These are phyloP conservation scores for Shinisaurus crocodilurus DNA, from an alignment of 2,113 vertebrate genomes.

Conservation along the genomic window DNA sequence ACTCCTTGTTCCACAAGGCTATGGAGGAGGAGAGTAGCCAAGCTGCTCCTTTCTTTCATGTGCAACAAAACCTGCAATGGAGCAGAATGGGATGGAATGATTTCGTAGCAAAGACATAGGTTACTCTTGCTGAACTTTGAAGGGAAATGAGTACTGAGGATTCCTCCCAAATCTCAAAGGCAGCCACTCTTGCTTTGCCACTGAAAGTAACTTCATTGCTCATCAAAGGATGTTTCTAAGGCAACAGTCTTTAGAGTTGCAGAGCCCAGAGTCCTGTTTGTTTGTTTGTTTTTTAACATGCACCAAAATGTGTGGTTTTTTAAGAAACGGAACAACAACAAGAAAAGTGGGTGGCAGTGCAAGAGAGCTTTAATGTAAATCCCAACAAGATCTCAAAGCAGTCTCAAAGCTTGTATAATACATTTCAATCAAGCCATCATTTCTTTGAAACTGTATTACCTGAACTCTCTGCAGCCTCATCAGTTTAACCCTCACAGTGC, in stretches of 20 bases:
- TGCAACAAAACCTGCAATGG: slow-evolving; percentile 16
- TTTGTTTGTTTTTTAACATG: background rate
- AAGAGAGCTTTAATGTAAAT: background rate
- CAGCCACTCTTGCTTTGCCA: background rate
- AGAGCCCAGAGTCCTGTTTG: background rate
- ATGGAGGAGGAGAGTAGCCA: background rate
- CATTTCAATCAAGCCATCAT: background rate
- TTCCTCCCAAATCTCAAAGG: slow-evolving; percentile 42
- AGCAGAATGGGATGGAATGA: slow-evolving; percentile 52
- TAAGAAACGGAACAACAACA: background rate
- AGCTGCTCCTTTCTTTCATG: background rate
- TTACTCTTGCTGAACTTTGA: slow-evolving; percentile 34
- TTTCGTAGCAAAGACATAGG: slow-evolving; percentile 23
- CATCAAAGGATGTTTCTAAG: background rate
- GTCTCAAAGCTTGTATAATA: fast-evolving
- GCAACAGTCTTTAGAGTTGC: background rate
- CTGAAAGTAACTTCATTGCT: slow-evolving; percentile 8
- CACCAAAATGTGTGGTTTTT: background rate
- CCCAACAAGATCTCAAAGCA: background rate
- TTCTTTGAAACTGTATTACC: background rate
- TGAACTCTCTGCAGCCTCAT: background rate
- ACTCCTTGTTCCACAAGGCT: background rate
- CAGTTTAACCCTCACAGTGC: background rate
- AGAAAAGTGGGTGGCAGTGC: background rate
- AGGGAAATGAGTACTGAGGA: slow-evolving; percentile 9